Percentiles rank a stretch among this genome's conserved stretches.
Evolutionary conservation across 2,113 vertebrate genomes (phyloP).

Genomic region (Psilopsiagon aurifrons): DNA sequence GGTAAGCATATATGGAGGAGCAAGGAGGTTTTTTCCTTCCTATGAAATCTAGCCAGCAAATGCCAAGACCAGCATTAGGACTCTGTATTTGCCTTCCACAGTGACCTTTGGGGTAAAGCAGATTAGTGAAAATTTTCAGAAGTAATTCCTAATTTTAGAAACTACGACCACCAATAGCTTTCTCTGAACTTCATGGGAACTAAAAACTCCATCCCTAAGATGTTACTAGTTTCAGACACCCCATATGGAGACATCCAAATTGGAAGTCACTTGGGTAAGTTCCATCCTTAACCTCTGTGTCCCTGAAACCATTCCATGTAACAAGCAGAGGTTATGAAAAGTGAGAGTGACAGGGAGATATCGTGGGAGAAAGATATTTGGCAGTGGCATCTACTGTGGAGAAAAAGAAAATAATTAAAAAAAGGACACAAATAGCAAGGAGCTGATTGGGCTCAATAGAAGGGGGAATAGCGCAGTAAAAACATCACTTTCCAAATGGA

Average conservation of each 20-base stretch:
- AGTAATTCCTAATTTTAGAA: conserved; percentile 23
- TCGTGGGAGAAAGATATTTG: conserved; percentile 11
- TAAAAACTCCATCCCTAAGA: background rate
- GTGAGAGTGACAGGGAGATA: background rate
- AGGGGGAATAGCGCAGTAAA: background rate
- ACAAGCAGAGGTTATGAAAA: conserved; percentile 16
- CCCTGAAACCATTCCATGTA: background rate
- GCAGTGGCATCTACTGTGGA: conserved; percentile 1
- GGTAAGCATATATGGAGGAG: background rate
- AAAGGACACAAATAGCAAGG: background rate
- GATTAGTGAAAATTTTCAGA: background rate
- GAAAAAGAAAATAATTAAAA: background rate
- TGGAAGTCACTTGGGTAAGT: background rate
- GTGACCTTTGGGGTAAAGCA: background rate
- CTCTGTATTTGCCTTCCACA: background rate
- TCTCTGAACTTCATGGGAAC: conserved; percentile 28
- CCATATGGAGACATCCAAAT: background rate
- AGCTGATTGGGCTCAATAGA: background rate
- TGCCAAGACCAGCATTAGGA: background rate
- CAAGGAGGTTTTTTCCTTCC: background rate
- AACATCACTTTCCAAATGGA: background rate
- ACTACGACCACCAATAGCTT: background rate
- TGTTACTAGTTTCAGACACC: background rate
- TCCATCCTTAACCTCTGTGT: background rate
- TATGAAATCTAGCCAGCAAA: background rate